These are phyloP conservation scores for Sciurus vulgaris DNA, from an alignment of 2,797 vertebrate species.

Conservation along the genomic window DNA sequence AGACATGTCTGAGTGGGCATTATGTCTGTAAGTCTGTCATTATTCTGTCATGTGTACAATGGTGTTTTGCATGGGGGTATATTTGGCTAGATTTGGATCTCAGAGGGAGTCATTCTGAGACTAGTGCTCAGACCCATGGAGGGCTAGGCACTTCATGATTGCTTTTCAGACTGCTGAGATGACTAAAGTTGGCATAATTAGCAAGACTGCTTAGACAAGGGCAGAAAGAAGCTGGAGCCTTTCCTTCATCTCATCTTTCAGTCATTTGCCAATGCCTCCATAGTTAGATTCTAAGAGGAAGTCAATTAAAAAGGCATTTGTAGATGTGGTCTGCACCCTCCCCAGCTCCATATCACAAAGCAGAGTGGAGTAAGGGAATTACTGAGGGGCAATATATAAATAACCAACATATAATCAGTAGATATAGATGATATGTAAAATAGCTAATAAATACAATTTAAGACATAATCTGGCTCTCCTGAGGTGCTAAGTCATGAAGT, in stretches of 20 bases:
- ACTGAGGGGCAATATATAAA: background rate
- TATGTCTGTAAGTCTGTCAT: background rate
- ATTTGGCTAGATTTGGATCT: background rate
- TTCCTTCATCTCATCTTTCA: background rate
- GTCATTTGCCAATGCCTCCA: background rate
- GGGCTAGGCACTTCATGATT: fast-evolving
- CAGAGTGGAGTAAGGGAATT: background rate
- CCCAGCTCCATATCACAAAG: background rate
- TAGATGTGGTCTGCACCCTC: background rate
- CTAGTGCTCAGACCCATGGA: background rate
- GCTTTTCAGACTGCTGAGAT: background rate
- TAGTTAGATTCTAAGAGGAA: background rate
- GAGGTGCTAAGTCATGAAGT: background rate
- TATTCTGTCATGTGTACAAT: background rate
- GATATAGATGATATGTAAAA: fast-evolving
- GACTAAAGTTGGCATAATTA: too few relatives aligned
- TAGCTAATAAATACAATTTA: background rate
- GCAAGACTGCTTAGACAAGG: background rate
- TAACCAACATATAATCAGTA: background rate
- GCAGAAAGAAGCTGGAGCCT: background rate
- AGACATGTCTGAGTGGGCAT: background rate
- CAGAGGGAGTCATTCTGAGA: background rate
- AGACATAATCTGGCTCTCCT: background rate
- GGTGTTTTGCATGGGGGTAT: background rate
- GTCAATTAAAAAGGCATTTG: background rate